Conservation (phyloP, 2,797 vertebrate genomes). For the Danio jaintianensis region DNA sequence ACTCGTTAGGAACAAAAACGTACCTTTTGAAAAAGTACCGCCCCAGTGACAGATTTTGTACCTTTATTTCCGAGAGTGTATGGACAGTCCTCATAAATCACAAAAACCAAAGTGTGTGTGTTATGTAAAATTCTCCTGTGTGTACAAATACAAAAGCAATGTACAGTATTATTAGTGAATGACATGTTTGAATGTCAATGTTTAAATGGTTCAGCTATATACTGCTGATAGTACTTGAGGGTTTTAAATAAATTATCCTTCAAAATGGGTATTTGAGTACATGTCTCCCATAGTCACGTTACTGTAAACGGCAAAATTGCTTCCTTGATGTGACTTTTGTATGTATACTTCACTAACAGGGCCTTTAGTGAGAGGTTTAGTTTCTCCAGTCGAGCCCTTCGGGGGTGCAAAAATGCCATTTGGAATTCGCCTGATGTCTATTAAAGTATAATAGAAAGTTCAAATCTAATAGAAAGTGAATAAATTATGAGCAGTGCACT, state of each 20-base stretch:
- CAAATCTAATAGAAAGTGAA: constrained; percentile 22
- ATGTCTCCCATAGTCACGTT: background rate
- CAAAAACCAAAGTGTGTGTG: too few relatives aligned
- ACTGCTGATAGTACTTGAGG: background rate
- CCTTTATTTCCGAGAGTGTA: too few relatives aligned
- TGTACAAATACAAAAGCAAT: background rate
- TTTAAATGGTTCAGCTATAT: too few relatives aligned
- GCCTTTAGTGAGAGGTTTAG: background rate
- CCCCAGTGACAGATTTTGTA: too few relatives aligned
- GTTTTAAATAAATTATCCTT: background rate
- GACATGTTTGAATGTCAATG: too few relatives aligned
- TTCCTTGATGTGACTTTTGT: background rate
- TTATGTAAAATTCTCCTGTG: background rate
- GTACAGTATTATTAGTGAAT: background rate
- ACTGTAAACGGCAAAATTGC: background rate
- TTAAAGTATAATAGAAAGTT: constrained; percentile 35
- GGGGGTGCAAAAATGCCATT: background rate
- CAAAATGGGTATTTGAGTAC: background rate
- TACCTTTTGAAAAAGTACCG: too few relatives aligned
- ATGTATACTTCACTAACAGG: background rate
- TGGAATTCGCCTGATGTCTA: background rate
- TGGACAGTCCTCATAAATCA: too few relatives aligned
- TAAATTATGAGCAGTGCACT: background rate
- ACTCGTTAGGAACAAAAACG: too few relatives aligned
- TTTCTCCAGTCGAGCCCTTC: background rate